Evolutionary conservation across 2,888 invertebrate species (phyloP), one percentile per base, ranked within the genome.

Genomic region (Stramonita haemastoma): DNA sequence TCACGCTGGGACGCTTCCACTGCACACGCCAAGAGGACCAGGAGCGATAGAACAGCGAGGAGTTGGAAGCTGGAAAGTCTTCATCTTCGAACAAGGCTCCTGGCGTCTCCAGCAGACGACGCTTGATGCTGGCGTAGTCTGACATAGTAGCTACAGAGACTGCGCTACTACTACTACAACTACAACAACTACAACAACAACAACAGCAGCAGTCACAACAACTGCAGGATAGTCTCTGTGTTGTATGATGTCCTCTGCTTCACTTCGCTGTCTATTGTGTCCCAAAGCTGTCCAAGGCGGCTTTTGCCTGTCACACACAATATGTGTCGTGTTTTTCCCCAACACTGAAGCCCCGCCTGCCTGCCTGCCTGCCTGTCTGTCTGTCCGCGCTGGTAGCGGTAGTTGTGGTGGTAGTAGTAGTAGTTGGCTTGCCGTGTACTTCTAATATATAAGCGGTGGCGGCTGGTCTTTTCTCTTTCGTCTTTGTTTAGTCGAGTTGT

Each of bases 1-100:
- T 90, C 91, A 95, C 95, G 86, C 84, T 86, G 29, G 95, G 94
- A 79, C 95, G 89, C 89, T 94, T 94, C 94, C 94, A 95, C 88
- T 93, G 93, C 5, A 94, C 79, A 15, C 60, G 81, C 0, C 90
- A 88, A 5, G 91, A 91, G 46, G 91, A 73, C 22, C 66, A 91
- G 46, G 94, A 92, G 5, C 94, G 94, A n/a, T 89, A 90, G 11
- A 92, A 88, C 2, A 93, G 89, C 4, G 87, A 87, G 0, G 70
- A 46, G 73, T 87, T 87, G 36, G 87, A 73, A 13, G 87, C 87
- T 19, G 93, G 90, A 88, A 95, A 95, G 15, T 93, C 93, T 2
- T 87, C 13, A 89, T 95, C 95, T 0, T 90, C 89, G 87, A 92
- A 95, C 36, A 93, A 89, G n/a, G 89, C 87, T 5, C 90, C 91